phyloP scores from a whole-genome alignment of 2,113 vertebrate species.

The Prinia subflava region DNA sequence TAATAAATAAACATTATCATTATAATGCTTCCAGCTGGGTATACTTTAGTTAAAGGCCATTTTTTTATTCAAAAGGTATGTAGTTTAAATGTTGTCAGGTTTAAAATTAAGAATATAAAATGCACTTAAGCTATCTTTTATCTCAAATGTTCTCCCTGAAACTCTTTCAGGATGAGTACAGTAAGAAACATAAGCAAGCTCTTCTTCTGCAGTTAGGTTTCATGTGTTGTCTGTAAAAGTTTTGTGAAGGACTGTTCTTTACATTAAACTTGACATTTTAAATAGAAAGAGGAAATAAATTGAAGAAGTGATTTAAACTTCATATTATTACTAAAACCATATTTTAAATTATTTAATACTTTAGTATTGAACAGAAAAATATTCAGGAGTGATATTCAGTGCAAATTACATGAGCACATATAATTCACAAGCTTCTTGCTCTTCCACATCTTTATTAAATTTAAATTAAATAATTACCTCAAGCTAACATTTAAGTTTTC shows the following conservation, averaged over 20 bases:
- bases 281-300: background rate
- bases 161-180: background rate
- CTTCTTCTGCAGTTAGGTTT: background rate
- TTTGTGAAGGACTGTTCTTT: background rate
- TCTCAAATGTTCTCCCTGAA: background rate
- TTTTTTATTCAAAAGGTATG: background rate
- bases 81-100: background rate
- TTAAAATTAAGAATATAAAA: background rate
- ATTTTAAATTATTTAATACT: background rate
- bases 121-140: background rate
- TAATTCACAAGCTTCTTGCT: background rate
- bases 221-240: background rate
- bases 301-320: background rate
- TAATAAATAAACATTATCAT: conserved; percentile 28
- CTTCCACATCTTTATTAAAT: background rate
- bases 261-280: background rate
- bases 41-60: background rate
- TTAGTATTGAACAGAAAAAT: background rate
- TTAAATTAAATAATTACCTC: background rate
- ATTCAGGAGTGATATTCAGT: background rate
- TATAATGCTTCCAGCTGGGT: background rate
- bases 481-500: background rate
- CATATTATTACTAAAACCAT: background rate
- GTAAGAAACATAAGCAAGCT: background rate
- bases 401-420: background rate